Percentiles rank a stretch among this genome's conserved stretches.
Conservation (phyloP, 1,140 invertebrate genomes). For the Trichogramma pretiosum region DNA sequence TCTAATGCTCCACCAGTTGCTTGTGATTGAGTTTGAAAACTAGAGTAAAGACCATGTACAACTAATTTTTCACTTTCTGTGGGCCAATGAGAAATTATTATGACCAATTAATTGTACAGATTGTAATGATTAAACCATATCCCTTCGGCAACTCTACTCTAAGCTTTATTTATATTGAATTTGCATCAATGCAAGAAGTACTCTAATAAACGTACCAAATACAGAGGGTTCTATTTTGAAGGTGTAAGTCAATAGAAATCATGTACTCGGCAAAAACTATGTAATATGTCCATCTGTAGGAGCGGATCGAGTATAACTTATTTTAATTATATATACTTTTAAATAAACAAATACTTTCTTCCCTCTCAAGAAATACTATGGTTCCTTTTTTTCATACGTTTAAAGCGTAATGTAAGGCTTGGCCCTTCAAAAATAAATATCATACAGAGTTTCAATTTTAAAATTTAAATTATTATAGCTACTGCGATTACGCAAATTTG, state of each 20-base stretch:
- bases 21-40: conserved; percentile 32
- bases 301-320: too few relatives aligned
- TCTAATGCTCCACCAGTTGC: conserved; percentile 47
- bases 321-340: too few relatives aligned
- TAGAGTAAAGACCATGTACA: conserved; percentile 54
- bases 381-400: too few relatives aligned
- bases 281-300: too few relatives aligned
- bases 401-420: too few relatives aligned
- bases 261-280: conserved; percentile 85
- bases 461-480: too few relatives aligned
- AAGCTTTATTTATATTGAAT: conserved; percentile 52
- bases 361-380: too few relatives aligned
- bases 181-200: conserved; percentile 66
- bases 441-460: too few relatives aligned
- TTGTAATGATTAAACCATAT: conserved; percentile 58
- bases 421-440: too few relatives aligned
- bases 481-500: too few relatives aligned
- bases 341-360: too few relatives aligned
- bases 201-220: conserved; percentile 39
- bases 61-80: conserved; percentile 54
- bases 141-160: conserved; percentile 58
- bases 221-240: conserved; percentile 50
- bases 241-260: conserved; percentile 83
- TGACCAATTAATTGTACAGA: conserved; percentile 52
- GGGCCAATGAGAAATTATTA: conserved; percentile 64